A percentile compares a stretch with the other conserved stretches of the same genome.
phyloP scores from a whole-genome alignment of 1,140 invertebrate genomes.

The Solen grandis region DNA sequence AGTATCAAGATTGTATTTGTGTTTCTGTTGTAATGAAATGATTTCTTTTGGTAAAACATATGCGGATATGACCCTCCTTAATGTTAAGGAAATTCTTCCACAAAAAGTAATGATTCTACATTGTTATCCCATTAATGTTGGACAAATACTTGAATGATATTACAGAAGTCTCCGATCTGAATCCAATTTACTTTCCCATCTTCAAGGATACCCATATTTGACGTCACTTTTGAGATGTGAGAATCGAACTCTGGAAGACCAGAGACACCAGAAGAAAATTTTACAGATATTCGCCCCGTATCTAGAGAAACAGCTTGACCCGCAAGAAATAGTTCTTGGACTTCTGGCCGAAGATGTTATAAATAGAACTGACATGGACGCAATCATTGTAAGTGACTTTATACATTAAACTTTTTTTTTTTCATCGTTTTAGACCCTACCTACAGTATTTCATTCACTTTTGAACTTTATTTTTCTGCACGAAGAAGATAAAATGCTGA shows the following conservation, averaged over 20 bases:
- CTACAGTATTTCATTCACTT: too few species aligned
- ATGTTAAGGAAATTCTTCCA: too few species aligned
- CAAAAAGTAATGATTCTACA: too few species aligned
- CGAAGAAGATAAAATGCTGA: too few species aligned
- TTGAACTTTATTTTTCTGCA: too few species aligned
- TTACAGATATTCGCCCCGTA: slow-evolving; percentile 25
- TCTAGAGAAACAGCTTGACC: background rate
- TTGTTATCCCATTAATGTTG: too few species aligned
- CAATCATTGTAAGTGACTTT: background rate
- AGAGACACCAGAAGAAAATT: slow-evolving; percentile 7
- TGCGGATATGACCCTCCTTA: too few species aligned
- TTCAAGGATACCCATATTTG: slow-evolving; percentile 9
- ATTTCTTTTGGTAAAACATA: too few species aligned
- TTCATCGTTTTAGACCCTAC: background rate
- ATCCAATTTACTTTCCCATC: background rate
- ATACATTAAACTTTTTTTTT: background rate
- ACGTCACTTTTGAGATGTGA: background rate
- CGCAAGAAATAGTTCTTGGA: background rate
- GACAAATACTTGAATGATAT: too few species aligned
- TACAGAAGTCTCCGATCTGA: background rate
- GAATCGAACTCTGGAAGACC: background rate
- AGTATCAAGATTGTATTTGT: too few species aligned
- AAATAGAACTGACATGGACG: background rate
- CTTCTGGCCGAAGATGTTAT: background rate
- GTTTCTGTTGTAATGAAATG: too few species aligned